These are phyloP conservation scores for Xestia sexstrigata DNA, from an alignment of 2,888 invertebrate species.

Conservation along the genomic window DNA sequence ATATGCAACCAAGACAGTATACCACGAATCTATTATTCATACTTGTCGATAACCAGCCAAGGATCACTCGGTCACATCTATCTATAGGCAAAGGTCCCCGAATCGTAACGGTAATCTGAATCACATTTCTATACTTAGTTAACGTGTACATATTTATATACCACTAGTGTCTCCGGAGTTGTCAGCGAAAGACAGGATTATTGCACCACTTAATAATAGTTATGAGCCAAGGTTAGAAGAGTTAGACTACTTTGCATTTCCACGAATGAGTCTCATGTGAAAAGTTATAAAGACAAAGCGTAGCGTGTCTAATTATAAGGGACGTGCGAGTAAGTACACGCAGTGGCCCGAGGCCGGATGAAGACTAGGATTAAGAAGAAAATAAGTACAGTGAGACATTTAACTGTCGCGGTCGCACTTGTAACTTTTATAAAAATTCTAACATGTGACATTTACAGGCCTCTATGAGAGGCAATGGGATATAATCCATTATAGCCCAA, in stretches of 20 bases:
- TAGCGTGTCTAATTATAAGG: slow-evolving; percentile 59
- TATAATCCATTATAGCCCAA: no score
- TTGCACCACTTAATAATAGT: slow-evolving; percentile 50
- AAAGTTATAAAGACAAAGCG: slow-evolving; percentile 55
- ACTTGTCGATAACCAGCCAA: slow-evolving; percentile 61
- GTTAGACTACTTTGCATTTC: slow-evolving; percentile 52
- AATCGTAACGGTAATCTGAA: slow-evolving; percentile 62
- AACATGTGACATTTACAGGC: no score
- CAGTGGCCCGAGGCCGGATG: slow-evolving; percentile 24
- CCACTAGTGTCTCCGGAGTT: slow-evolving; percentile 43
- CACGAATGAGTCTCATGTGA: slow-evolving; percentile 53
- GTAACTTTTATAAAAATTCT: no score
- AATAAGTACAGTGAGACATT: slow-evolving; percentile 20
- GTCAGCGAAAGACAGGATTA: slow-evolving; percentile 53
- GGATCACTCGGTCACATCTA: slow-evolving; percentile 67
- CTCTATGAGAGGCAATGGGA: no score
- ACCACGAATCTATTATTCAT: slow-evolving; percentile 64
- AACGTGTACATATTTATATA: slow-evolving; percentile 47
- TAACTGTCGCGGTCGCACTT: neutral
- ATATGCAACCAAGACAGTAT: slow-evolving; percentile 49
- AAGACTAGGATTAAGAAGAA: slow-evolving; percentile 20
- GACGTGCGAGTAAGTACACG: slow-evolving; percentile 53
- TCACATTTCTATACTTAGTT: slow-evolving; percentile 52
- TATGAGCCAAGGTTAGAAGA: slow-evolving; percentile 41
- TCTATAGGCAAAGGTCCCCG: slow-evolving; percentile 59